Evolutionary conservation across 1,140 invertebrate species (phyloP), one percentile per base, ranked within the genome.

Genomic region (Bilobella aurantiaca): DNA sequence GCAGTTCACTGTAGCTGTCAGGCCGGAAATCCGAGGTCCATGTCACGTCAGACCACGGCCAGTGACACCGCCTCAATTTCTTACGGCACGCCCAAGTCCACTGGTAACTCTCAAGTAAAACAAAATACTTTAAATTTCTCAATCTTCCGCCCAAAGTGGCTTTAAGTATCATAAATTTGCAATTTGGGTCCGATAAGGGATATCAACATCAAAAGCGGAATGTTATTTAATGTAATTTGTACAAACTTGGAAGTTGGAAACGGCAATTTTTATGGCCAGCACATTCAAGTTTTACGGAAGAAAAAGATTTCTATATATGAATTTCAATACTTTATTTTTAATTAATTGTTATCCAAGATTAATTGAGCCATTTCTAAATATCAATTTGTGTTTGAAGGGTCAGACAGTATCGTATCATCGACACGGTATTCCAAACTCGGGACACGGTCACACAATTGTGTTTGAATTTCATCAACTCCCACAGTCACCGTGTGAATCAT

Each of bases 61-160:
- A 25, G 23, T 25, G 25, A 30, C 42, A 3, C 3, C 1, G n/a
- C 3, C 25, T 42, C 62, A 3, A 1, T 32, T 2, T 18, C n/a
- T n/a, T 3, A 3, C 12, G 12, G 18, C 8, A 57, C 62, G 21
- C 49, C 62, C 30, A 42, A 64, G 8, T 64, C 49, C 28, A 12
- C 46, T 27, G 62, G 49, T 57, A 64, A 64, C 62, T 29, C 49
- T n/a, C n/a, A 64, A 64, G 62, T 64, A 64, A 64, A 53, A 18
- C 25, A 18, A 12, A 14, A 23, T 23, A 8, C 49, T 53, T 53
- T 53, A 12, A 53, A n/a, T n/a, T n/a, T 53, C 8, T 42, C 34
- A 42, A 42, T 23, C 49, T 23, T 14, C 49, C 49, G 3, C 12
- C 12, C 5, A 16, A 12, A 53, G 8, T 23, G 25, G 5, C 49